phyloP scores from a whole-genome alignment of 2,113 vertebrate genomes.

The Pavo muticus region DNA sequence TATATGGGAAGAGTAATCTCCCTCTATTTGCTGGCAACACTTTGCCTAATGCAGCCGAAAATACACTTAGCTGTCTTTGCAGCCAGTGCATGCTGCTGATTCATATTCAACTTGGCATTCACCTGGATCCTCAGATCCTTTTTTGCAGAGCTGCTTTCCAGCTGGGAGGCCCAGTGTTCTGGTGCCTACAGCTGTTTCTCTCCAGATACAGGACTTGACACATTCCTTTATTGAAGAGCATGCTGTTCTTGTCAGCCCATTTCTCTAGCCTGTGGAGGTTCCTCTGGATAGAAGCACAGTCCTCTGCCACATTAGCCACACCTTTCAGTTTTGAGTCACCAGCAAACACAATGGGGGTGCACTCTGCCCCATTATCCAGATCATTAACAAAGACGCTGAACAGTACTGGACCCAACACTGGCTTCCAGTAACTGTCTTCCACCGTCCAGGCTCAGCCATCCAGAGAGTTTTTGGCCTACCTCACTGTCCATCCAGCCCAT shows the following conservation, averaged over 20 bases:
- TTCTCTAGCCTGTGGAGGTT: neutral
- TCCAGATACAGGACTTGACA: neutral
- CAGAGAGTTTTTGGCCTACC: neutral
- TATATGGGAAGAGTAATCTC: neutral
- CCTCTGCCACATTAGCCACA: neutral
- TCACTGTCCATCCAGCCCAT: neutral
- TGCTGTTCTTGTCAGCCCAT: neutral
- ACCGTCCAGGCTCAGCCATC: neutral
- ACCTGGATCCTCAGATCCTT: neutral
- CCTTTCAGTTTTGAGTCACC: neutral
- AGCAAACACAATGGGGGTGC: neutral
- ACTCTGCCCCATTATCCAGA: neutral
- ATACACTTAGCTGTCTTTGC: neutral
- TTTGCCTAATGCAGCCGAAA: neutral
- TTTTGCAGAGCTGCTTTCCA: neutral
- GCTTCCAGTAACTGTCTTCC: neutral
- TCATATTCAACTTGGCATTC: neutral
- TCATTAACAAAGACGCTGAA: neutral
- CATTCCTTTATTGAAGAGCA: rapidly evolving
- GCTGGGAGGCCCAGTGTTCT: rapidly evolving
- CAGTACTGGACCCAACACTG: neutral
- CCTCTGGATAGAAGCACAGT: neutral
- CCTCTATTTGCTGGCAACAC: neutral
- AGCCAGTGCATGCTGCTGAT: neutral
- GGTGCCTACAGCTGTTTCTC: neutral